Base-by-base conservation (phyloP, 2,113 vertebrate genomes). In the Thinocorus orbignyianus region DNA sequence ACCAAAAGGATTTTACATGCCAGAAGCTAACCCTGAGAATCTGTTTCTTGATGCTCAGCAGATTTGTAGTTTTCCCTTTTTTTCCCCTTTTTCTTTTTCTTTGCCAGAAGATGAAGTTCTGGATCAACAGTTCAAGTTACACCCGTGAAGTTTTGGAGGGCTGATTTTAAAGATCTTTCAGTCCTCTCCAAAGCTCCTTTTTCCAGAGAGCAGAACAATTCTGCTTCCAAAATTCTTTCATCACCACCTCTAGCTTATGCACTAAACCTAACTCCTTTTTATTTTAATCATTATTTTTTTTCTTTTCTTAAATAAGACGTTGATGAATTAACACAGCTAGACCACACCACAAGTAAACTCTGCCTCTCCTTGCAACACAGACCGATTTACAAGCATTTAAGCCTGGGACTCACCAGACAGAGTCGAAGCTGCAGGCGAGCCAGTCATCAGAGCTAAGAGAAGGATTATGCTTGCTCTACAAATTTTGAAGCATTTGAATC, bases 361-460 rank as follows among this genome's bases (percentile, higher is more conserved):
- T 85, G 51, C 57, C 79, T 89, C 91, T 95, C 77, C 91, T 86
- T 96, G 86, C 90, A 88, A 90, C 84, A 90, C 71, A 96, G 76
- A 96, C 86, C 74, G 74, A 78, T 83, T 93, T 92, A 90, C 86
- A 94, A 93, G 90, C 61, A 92, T 90, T 94, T 66, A 93, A 94
- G 73, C 39, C 33, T 51, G 73, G 78, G 81, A 97, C 97, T 98
- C 97, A 98, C 97, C 96, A 97, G 97, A 97, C 80, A 90, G 96
- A 98, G 97, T 62, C 1, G 94, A 97, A 98, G 97, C 88, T 94
- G 95, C 93, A 97, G 87, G 90, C 85, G 61, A 97, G 74, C 62
- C 97, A 97, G 96, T 96, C 96, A 98, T 97, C 96, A 98, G 97
- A 96, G 91, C 93, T 97, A 96, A 94, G 97, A 96, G 97, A 97